Evolutionary conservation across 2,888 invertebrate species (phyloP), one percentile per base, ranked within the genome.

Genomic region (Argyra leucocephala): DNA sequence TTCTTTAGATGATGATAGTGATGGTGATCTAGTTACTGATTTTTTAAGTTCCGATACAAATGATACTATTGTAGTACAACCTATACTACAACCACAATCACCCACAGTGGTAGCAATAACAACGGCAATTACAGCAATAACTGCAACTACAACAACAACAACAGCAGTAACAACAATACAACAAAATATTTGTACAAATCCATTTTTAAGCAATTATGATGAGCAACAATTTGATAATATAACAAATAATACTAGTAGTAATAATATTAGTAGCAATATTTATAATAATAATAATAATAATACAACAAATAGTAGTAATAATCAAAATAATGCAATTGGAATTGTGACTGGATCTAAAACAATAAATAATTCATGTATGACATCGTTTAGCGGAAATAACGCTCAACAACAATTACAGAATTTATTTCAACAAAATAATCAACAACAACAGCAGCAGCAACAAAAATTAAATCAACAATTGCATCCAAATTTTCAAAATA

Each of bases 1-100:
- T 22, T 24, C n/a, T 15, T 12, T 66, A 70, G 74, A 72, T 67
- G 77, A 78, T 69, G 78, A 78, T 65, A 79, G 79, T 67, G 80
- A 80, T 69, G 78, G 74, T 70, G 80, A 80, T 74, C 74, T 77
- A 66, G 77, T 80, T 66, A 80, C 76, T 26, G 80, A 80, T 74
- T 80, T 78, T 69, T 70, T 80, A 61, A 77, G 76, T 70, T 75
- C 76, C 31, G 78, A 77, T 67, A 73, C 73, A 67, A 70, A 64
- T 68, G 37, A 57, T 23, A 63, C 3, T 48, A 48, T 15, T 31
- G 12, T 31, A 31, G 9, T 31, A n/a, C n/a, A n/a, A n/a, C n/a
- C n/a, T 7, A 31, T 31, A 7, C 31, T 10, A 31, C 31, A 5
- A 48, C 48, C 48, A 48, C 12, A 48, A 48, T 48, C 48, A 48